Conservation (phyloP, 2,888 invertebrate species). For the Dione vanillae region DNA sequence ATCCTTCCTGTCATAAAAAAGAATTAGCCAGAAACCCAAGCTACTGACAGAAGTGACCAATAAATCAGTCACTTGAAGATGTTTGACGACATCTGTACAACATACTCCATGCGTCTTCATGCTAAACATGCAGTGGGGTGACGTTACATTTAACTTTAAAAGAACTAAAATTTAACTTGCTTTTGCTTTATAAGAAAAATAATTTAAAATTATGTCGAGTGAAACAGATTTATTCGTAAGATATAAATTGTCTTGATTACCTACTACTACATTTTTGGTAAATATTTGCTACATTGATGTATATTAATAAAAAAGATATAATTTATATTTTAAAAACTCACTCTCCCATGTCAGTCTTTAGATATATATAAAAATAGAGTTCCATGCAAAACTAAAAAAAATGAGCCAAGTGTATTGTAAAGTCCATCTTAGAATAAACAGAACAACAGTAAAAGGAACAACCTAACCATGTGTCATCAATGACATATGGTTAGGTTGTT, state of each 20-base stretch:
- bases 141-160: neutral
- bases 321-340: neutral
- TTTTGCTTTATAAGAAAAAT: too few relatives aligned
- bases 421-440: conserved; percentile 3
- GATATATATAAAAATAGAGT: neutral
- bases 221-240: too few relatives aligned
- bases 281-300: too few relatives aligned
- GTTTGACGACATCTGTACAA: conserved; percentile 65
- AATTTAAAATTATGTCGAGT: too few relatives aligned
- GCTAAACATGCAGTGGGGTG: conserved; percentile 12
- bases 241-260: too few relatives aligned
- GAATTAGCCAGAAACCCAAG: conserved; percentile 53
- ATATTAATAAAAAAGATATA: too few relatives aligned
- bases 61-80: conserved; percentile 65
- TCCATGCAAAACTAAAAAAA: conserved; percentile 16
- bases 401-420: neutral
- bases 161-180: too few relatives aligned
- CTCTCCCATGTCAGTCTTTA: neutral
- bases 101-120: conserved; percentile 21
- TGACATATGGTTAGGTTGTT: conserved; percentile 26
- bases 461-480: too few relatives aligned
- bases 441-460: too few relatives aligned
- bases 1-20: conserved; percentile 57
- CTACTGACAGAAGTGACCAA: conserved; percentile 53
- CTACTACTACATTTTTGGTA: too few relatives aligned